Conservation (phyloP, 2,888 invertebrate genomes). For the Calameuta filiformis region DNA sequence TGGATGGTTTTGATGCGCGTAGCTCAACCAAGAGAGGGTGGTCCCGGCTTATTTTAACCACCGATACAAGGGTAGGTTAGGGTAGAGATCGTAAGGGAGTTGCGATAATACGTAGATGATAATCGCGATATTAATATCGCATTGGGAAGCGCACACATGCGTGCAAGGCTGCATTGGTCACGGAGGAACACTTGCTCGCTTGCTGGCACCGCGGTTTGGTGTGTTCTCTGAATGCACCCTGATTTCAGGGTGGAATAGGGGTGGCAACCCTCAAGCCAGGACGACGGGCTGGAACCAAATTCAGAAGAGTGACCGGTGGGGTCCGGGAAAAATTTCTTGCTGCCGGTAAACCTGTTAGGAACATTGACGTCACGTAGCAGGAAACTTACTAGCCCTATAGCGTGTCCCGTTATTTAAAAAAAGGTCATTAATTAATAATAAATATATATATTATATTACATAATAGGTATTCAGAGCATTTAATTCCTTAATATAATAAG, state of each 20-base stretch:
- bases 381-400: neutral
- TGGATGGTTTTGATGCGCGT: constrained; percentile 3
- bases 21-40: constrained; percentile 3
- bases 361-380: neutral
- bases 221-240: constrained; percentile 55
- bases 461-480: neutral
- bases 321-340: constrained; percentile 6
- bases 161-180: constrained; percentile 64
- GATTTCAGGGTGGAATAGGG: constrained; percentile 47
- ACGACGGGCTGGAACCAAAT: neutral
- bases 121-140: constrained; percentile 67
- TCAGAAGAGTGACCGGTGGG: constrained; percentile 5
- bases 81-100: constrained; percentile 37
- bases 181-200: constrained; percentile 63
- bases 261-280: constrained; percentile 10
- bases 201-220: constrained; percentile 47
- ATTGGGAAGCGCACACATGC: constrained; percentile 66
- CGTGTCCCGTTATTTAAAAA: neutral
- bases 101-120: constrained; percentile 65
- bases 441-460: neutral
- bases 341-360: neutral
- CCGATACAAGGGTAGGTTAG: constrained; percentile 17
- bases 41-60: constrained; percentile 35
- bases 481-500: neutral
- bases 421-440: neutral